These are phyloP conservation scores for Tanypteryx hageni DNA, from an alignment of 2,888 invertebrate genomes.

Conservation along the genomic window DNA sequence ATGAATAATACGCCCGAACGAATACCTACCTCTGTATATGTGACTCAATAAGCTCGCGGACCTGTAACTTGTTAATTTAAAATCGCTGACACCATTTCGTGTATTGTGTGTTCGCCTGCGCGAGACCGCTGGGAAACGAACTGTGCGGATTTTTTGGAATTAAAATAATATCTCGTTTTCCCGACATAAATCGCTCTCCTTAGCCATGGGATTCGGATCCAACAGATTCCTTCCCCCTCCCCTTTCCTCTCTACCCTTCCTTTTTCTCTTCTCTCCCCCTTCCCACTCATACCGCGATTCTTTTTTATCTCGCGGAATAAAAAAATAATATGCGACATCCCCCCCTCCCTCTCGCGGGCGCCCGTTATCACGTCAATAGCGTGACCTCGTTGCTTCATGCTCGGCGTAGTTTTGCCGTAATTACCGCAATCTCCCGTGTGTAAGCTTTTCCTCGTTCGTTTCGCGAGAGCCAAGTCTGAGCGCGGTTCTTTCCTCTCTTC, in stretches of 20 bases:
- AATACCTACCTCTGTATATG: too few relatives aligned
- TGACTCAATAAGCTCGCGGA: too few relatives aligned
- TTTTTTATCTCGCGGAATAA: not conserved
- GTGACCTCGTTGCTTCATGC: slow-evolving; percentile 50
- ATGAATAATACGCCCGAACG: too few relatives aligned
- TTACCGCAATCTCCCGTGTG: slow-evolving; percentile 45
- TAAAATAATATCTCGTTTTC: not conserved
- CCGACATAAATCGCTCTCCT: not conserved
- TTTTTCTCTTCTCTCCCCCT: too few relatives aligned
- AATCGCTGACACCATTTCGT: too few relatives aligned
- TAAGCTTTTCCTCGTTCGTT: not conserved
- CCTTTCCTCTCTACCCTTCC: not conserved
- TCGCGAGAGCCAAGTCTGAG: not conserved
- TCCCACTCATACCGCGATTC: not conserved
- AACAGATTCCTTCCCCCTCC: not conserved
- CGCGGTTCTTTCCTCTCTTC: not conserved
- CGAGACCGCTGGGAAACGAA: too few relatives aligned
- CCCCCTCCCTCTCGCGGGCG: not conserved
- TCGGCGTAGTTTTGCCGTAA: slow-evolving; percentile 28
- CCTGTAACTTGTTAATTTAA: too few relatives aligned
- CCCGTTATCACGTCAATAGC: not conserved
- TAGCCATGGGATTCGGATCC: not conserved
- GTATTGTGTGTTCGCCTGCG: too few relatives aligned
- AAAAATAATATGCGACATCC: not conserved
- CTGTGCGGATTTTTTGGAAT: not conserved